A percentile compares a stretch with the other conserved stretches of the same genome.
Evolutionary conservation across 2,888 invertebrate species (phyloP).

Genomic region (Exephanes ischioxanthus): DNA sequence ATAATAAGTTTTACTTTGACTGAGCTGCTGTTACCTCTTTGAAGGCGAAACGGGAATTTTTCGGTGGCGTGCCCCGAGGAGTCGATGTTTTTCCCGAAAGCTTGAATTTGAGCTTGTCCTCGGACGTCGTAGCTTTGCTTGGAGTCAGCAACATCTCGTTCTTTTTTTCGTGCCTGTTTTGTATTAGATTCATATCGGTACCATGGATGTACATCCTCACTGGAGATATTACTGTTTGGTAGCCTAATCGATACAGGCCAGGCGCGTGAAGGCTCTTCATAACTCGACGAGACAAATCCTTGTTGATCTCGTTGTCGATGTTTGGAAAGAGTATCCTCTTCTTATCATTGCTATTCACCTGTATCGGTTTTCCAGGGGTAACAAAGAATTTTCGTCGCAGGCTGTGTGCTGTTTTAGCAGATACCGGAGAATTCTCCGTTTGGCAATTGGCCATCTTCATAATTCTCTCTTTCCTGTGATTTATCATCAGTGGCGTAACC

Average conservation of each 20-base stretch:
- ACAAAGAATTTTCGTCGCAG: slow-evolving; percentile 69
- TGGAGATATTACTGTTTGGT: slow-evolving; percentile 78
- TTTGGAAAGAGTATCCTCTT: slow-evolving; percentile 71
- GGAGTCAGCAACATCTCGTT: slow-evolving; percentile 76
- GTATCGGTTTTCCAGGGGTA: slow-evolving; percentile 75
- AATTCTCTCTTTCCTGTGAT: slow-evolving; percentile 6
- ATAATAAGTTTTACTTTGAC: slow-evolving; percentile 39
- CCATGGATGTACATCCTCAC: slow-evolving; percentile 79
- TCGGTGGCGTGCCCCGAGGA: slow-evolving; percentile 18
- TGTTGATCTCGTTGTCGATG: slow-evolving; percentile 18
- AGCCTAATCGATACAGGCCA: slow-evolving; percentile 71
- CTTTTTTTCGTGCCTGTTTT: slow-evolving; percentile 73
- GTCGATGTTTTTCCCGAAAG: slow-evolving; percentile 65
- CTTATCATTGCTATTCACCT: slow-evolving; percentile 43
- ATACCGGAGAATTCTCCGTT: background rate
- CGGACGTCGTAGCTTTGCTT: slow-evolving; percentile 43
- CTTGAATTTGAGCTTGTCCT: slow-evolving; percentile 70
- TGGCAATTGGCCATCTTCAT: background rate
- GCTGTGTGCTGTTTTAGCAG: background rate
- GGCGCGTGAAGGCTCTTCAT: slow-evolving; percentile 69
- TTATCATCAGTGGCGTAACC: background rate
- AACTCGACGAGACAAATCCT: slow-evolving; percentile 32
- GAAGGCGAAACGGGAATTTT: background rate
- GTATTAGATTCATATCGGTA: slow-evolving; percentile 76
- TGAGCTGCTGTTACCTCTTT: slow-evolving; percentile 23